These are phyloP conservation scores for Calvadosia cruxmelitensis DNA, from an alignment of 30 jellyfish, hydroid and myxozoan species.

Conservation along the genomic window DNA sequence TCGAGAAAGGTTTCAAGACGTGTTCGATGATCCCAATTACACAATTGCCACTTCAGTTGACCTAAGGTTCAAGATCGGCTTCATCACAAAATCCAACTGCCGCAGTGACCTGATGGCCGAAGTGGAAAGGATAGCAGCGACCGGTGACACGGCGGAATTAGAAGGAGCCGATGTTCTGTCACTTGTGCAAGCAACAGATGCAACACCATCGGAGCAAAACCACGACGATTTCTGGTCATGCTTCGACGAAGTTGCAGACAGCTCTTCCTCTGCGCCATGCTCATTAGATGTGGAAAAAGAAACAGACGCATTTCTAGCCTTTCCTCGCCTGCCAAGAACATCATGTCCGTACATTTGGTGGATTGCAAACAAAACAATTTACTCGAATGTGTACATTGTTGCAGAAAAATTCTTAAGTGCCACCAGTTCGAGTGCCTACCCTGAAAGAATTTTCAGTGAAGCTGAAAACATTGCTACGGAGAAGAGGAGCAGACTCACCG, in stretches of 20 bases:
- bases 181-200: neutral
- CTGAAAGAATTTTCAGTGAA: constrained; percentile 32
- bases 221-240: constrained; percentile 1
- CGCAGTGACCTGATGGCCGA: neutral
- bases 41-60: too few species aligned
- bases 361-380: constrained; percentile 22
- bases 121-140: neutral
- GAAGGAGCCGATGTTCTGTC: neutral
- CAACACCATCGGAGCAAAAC: neutral
- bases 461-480: constrained; percentile 52
- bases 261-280: neutral
- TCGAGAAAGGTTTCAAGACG: too few species aligned
- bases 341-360: constrained; percentile 37
- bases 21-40: too few species aligned
- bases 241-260: neutral
- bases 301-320: constrained; percentile 12
- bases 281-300: neutral
- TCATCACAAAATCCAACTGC: neutral
- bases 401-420: constrained; percentile 15
- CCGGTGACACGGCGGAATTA: too few species aligned
- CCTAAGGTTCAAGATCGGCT: neutral
- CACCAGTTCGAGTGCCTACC: constrained; percentile 29
- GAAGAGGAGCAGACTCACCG: constrained; percentile 20
- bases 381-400: constrained; percentile 19
- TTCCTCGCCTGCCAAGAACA: constrained; percentile 26